Evolutionary conservation across 1,140 invertebrate species (phyloP), one percentile per base, ranked within the genome.

Genomic region (Caerostris extrusa): DNA sequence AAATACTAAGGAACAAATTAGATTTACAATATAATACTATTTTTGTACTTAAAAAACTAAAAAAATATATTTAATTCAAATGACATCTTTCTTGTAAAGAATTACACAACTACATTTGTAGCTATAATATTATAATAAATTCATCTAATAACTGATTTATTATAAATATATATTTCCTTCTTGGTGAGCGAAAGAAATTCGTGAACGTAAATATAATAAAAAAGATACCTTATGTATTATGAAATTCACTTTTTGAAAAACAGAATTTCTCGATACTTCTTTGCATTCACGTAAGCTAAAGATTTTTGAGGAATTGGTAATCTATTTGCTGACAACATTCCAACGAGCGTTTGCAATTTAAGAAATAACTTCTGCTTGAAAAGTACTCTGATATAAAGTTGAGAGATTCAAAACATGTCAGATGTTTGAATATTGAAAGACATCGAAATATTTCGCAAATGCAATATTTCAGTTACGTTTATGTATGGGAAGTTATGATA

Each of bases 311-410:
- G 69, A 8, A 77, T 77, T 34, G 19, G 19, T 77, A 77, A 77
- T 77, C 69, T 77, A 77, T 77, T 77, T 77, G 69, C 69, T 5
- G 69, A 77, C 69, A 34, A 77, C 69, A 5, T 12, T 77, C 10
- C 34, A 34, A 3, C 69, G 69, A 77, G 50, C 34, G 34, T 12
- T 34, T 77, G 34, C 69, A 77, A 77, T 77, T 34, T 50, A 50
- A 50, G 69, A 77, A 77, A 77, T 77, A 77, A 77, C 69, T 77
- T 77, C 69, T 34, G 69, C 50, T 77, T 77, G 6, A 77, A 53
- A 77, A 77, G 50, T 67, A 34, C 69, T 50, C 19, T 34, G 69
- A 77, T 77, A 77, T 19, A 34, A 77, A 4, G 69, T 50, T 53
- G 8, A 34, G 7, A 7, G 14, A 12, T 77, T 77, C 34, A 10